Base-by-base conservation (phyloP, 2,888 invertebrate genomes). In the Microchrysa polita region DNA sequence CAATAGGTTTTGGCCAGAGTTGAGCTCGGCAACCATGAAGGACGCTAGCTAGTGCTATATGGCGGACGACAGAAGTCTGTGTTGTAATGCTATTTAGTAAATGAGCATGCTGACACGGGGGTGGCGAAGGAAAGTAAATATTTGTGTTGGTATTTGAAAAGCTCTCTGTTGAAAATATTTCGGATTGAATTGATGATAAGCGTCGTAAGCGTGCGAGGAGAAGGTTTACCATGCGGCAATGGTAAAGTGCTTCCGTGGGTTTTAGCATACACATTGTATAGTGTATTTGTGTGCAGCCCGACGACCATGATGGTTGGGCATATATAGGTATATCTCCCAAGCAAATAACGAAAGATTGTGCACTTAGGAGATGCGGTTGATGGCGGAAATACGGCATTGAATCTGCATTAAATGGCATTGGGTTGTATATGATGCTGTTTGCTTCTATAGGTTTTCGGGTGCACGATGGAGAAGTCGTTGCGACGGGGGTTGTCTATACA, bases 61-160 rank as follows among this genome's bases (percentile, higher is more conserved):
- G n/a, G n/a, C n/a, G 20, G 22, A 20, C 57, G 57, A 69, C n/a
- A 27, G n/a, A 20, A 40, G 20, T 20, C 22, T 12, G 20, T 22
- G 57, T n/a, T n/a, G n/a, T 69, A 40, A 55, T 69, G 57, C 55
- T 40, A 16, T 55, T 69, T 55, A 42, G 2, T 48, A 69, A 69
- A 69, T 57, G 57, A 57, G 57, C 42, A 69, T 69, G 57, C 52
- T 69, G 69, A 57, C 69, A 57, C 40, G 57, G 5, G 16, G 16
- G 40, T 22, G n/a, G 23, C 48, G 48, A 48, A 22, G 44, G 20
- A 22, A 44, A 44, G 48, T 22, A 65, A 65, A 65, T 65, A 65
- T 65, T 65, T 65, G 65, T 65, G 65, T 65, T 65, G 65, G 65
- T 65, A 65, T 65, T 48, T 48, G 65, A 18, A n/a, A 48, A 65